Conservation (phyloP, 2,888 invertebrate species). For the Phlogophora meticulosa region DNA sequence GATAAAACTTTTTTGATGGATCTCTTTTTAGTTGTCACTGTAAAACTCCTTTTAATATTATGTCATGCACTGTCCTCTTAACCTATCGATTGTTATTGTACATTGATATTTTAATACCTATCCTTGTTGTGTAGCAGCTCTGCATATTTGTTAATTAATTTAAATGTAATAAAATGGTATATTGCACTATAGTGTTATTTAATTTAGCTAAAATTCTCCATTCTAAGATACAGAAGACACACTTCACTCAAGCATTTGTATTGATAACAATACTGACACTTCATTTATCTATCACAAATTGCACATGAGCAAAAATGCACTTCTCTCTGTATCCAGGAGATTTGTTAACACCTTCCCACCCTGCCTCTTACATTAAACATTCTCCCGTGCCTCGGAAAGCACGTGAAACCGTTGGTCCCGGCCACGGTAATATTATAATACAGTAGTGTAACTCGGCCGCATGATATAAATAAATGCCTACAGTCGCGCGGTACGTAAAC, state of each 20-base stretch:
- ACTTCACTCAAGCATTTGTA: not conserved
- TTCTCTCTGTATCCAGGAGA: not conserved
- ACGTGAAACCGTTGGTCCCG: too few species aligned
- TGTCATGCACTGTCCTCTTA: slow-evolving; percentile 19
- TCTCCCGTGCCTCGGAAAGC: too few species aligned
- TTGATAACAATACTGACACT: not conserved
- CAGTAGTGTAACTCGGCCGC: too few species aligned
- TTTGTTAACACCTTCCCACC: not conserved
- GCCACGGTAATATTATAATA: too few species aligned
- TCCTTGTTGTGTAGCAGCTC: slow-evolving; percentile 54
- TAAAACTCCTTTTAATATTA: slow-evolving; percentile 7
- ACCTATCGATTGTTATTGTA: slow-evolving; percentile 26
- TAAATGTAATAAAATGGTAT: slow-evolving; percentile 55
- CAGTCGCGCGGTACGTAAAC: too few species aligned
- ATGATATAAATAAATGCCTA: too few species aligned
- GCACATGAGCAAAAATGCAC: not conserved
- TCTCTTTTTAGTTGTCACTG: slow-evolving; percentile 1
- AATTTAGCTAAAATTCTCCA: slow-evolving; percentile 5
- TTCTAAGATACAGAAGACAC: not conserved
- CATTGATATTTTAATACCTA: slow-evolving; percentile 22
- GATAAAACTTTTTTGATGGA: not conserved
- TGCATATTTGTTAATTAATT: slow-evolving; percentile 46
- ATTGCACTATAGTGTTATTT: slow-evolving; percentile 27
- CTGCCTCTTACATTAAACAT: too few species aligned
- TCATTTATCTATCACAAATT: not conserved